Conservation (phyloP, 2,113 vertebrate genomes). For the Platichthys stellatus region DNA sequence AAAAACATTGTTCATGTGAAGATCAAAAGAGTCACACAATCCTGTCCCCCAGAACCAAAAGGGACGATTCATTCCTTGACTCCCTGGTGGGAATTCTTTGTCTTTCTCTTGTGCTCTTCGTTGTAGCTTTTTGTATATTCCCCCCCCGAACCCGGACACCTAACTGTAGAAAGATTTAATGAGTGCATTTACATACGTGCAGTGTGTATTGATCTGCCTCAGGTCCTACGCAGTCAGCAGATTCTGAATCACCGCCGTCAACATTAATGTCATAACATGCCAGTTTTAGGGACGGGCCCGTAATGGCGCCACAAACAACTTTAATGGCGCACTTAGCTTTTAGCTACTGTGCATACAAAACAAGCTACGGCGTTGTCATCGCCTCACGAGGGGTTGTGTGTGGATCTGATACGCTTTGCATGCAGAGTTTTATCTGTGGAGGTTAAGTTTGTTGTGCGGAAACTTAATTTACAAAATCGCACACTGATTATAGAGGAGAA, state of each 20-base stretch:
- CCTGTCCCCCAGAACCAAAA: slow-evolving; percentile 6
- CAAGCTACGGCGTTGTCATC: slow-evolving; percentile 1
- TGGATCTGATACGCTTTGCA: neutral
- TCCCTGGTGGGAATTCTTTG: slow-evolving; percentile 10
- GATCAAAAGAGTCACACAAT: slow-evolving; percentile 33
- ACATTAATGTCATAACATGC: slow-evolving; percentile 73
- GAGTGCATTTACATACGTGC: slow-evolving; percentile 70
- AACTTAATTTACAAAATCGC: slow-evolving; percentile 24
- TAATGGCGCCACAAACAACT: slow-evolving; percentile 63
- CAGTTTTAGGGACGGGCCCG: slow-evolving; percentile 56
- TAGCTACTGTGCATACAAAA: slow-evolving; percentile 40
- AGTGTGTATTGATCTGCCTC: slow-evolving; percentile 65
- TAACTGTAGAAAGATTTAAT: slow-evolving; percentile 66
- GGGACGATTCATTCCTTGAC: neutral
- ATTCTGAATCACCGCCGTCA: slow-evolving; percentile 72
- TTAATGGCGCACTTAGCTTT: slow-evolving; percentile 59
- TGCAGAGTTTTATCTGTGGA: neutral
- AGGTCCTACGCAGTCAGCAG: slow-evolving; percentile 65
- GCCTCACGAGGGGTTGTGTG: neutral
- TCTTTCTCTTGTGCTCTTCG: slow-evolving; percentile 24
- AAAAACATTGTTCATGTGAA: neutral
- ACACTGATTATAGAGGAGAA: neutral
- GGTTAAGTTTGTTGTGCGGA: slow-evolving; percentile 4
- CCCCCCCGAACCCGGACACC: slow-evolving; percentile 30
- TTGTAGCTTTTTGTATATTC: slow-evolving; percentile 17